Percentiles rank a stretch among this genome's conserved stretches.
phyloP scores from a whole-genome alignment of 2,113 vertebrate genomes.

The Etheostoma cragini region DNA sequence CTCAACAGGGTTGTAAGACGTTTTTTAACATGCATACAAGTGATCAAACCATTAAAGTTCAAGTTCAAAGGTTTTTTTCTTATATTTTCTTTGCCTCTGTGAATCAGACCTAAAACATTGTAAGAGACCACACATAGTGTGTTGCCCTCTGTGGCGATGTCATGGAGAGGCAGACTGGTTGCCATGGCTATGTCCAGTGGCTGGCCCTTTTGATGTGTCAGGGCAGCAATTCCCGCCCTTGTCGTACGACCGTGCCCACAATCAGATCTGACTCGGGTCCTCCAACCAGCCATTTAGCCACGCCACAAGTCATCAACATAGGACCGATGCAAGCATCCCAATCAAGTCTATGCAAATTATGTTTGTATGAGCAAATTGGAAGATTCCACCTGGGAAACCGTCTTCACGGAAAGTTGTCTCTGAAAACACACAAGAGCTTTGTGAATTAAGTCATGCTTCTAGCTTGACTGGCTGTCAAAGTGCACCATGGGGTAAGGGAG shows the following conservation, averaged over 20 bases:
- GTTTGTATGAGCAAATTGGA: neutral
- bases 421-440: neutral
- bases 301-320: neutral
- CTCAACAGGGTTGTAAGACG: neutral
- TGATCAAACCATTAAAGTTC: constrained; percentile 11
- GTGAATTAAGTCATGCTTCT: neutral
- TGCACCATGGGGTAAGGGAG: constrained; percentile 1
- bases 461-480: neutral
- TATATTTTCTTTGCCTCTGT: neutral
- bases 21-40: neutral
- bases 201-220: constrained; percentile 62
- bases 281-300: neutral
- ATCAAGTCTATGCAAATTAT: neutral
- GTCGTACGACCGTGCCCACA: constrained; percentile 8
- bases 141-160: constrained; percentile 40
- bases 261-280: neutral
- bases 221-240: constrained; percentile 15
- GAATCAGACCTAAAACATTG: constrained; percentile 22
- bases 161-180: constrained; percentile 55
- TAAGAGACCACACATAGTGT: constrained; percentile 35
- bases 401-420: neutral
- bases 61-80: constrained; percentile 7
- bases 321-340: neutral
- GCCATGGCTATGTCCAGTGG: constrained; percentile 60
- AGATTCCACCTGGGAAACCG: neutral